These are phyloP conservation scores for Ochropleura plecta DNA, from an alignment of 2,888 invertebrate genomes.

Conservation along the genomic window DNA sequence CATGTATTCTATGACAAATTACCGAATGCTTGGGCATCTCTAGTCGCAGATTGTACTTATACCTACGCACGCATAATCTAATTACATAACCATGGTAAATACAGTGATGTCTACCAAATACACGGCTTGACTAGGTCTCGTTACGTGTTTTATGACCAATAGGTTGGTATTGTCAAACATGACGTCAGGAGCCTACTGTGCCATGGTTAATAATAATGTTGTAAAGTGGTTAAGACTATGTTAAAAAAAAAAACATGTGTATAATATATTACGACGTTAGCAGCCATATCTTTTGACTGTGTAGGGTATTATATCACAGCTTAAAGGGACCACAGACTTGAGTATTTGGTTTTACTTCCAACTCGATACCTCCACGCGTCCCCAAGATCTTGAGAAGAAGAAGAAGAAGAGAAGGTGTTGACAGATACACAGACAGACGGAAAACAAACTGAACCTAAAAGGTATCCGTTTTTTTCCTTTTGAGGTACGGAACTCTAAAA, in stretches of 20 bases:
- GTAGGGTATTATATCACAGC: too few relatives aligned
- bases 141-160: conserved; percentile 3
- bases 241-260: conserved; percentile 38
- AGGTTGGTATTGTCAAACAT: conserved; percentile 11
- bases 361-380: too few relatives aligned
- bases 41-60: neutral
- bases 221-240: conserved; percentile 15
- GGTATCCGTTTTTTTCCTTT: too few relatives aligned
- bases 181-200: conserved; percentile 23
- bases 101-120: neutral
- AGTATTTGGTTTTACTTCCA: too few relatives aligned
- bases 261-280: too few relatives aligned
- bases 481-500: too few relatives aligned
- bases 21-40: neutral
- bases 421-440: too few relatives aligned
- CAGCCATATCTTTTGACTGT: too few relatives aligned
- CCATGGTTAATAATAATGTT: conserved; percentile 7
- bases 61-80: neutral
- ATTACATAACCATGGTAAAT: neutral
- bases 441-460: too few relatives aligned
- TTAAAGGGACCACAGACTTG: too few relatives aligned
- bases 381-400: too few relatives aligned
- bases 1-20: neutral
- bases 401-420: too few relatives aligned
- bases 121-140: neutral